These are phyloP conservation scores for Camelus dromedarius DNA, from an alignment of 2,113 vertebrate species.

Conservation along the genomic window DNA sequence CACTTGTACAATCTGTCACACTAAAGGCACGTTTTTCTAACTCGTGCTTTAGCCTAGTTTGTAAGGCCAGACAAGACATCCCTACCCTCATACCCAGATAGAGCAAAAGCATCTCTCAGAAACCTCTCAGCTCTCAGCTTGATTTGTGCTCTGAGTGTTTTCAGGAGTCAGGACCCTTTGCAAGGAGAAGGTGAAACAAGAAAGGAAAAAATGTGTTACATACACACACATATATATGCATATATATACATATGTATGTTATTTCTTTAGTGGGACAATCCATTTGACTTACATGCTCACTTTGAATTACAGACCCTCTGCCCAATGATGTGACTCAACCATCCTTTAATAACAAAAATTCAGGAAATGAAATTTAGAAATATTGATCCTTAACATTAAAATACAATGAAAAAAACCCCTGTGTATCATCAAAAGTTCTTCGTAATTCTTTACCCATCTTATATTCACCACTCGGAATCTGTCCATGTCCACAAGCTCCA, in stretches of 20 bases:
- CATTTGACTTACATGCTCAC: constrained; percentile 24
- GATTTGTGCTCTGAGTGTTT: background rate
- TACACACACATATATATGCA: background rate
- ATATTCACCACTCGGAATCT: background rate
- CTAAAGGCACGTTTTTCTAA: background rate
- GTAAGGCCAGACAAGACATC: background rate
- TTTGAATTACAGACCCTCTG: background rate
- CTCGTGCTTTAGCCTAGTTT: background rate
- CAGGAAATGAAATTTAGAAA: background rate
- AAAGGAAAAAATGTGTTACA: background rate
- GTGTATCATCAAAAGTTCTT: background rate
- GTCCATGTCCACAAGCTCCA: background rate
- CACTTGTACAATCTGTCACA: background rate
- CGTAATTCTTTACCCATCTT: background rate
- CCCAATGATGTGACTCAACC: background rate
- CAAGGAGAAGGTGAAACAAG: background rate
- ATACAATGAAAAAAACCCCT: background rate
- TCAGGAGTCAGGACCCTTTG: background rate
- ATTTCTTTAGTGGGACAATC: background rate
- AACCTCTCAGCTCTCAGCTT: background rate
- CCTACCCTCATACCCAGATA: background rate
- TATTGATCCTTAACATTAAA: background rate
- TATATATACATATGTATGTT: background rate
- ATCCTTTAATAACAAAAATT: background rate
- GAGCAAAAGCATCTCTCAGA: background rate